Evolutionary conservation across 2,888 invertebrate species (phyloP).

Genomic region (Drosophila macrothrix): DNA sequence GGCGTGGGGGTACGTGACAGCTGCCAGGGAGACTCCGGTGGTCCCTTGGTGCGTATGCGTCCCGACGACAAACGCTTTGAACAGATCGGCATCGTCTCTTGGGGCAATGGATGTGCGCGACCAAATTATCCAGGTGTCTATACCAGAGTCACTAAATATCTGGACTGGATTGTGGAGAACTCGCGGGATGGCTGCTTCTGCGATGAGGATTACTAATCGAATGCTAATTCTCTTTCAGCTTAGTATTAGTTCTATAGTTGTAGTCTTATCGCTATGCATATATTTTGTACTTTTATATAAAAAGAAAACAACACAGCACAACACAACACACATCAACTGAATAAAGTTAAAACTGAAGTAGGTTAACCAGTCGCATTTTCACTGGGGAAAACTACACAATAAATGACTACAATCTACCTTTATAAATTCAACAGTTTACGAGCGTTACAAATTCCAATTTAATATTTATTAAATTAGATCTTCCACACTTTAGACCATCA

Average conservation of each 20-base stretch:
- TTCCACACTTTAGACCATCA: background rate
- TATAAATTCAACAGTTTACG: background rate
- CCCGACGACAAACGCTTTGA: conserved; percentile 91
- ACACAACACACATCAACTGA: conserved; percentile 37
- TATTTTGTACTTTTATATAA: conserved; percentile 66
- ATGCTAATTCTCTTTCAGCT: conserved; percentile 32
- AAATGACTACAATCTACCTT: too few relatives aligned
- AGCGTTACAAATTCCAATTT: background rate
- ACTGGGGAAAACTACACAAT: too few relatives aligned
- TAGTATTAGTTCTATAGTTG: conserved; percentile 52
- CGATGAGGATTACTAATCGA: conserved; percentile 85
- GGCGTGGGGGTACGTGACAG: conserved; percentile 81
- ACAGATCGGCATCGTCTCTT: conserved; percentile 94
- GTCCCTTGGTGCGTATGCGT: conserved; percentile 91
- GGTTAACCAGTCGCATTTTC: conserved; percentile 26
- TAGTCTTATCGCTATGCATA: conserved; percentile 54
- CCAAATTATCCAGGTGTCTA: conserved; percentile 94
- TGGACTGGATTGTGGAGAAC: conserved; percentile 92
- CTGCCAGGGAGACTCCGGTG: conserved; percentile 85
- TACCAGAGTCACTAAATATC: conserved; percentile 92
- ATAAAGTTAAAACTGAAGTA: conserved; percentile 65
- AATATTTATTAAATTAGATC: background rate
- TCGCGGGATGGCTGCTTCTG: conserved; percentile 94
- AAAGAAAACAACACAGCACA: conserved; percentile 18
- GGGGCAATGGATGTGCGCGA: conserved; percentile 95